Evolutionary conservation across 1,140 invertebrate genomes (phyloP).

Genomic region (Drosophila grimshawi): DNA sequence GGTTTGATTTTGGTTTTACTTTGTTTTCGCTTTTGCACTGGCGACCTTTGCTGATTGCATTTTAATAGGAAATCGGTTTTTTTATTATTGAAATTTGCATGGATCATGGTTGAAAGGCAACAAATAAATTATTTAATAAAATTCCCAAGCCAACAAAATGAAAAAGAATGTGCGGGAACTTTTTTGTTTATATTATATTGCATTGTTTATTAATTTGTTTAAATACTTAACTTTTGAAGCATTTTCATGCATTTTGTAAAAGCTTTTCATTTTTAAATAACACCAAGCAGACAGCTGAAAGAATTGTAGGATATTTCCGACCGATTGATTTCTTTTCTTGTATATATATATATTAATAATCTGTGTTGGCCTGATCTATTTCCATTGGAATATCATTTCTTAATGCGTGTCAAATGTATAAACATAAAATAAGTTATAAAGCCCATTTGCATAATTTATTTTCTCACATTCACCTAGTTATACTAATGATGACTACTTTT

Average conservation of each 20-base stretch:
- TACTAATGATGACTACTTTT: background rate
- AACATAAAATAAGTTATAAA: background rate
- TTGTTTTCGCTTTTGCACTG: constrained; percentile 9
- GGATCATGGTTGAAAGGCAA: constrained; percentile 20
- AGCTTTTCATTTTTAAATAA: too few relatives aligned
- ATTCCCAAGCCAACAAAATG: constrained; percentile 21
- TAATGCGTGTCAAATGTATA: background rate
- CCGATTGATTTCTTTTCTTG: too few relatives aligned
- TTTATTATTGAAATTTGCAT: constrained; percentile 63
- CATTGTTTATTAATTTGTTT: background rate
- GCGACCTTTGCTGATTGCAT: constrained; percentile 52
- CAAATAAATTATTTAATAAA: constrained; percentile 55
- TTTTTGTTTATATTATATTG: background rate
- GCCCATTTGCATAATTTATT: background rate
- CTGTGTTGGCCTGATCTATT: too few relatives aligned
- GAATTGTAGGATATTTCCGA: too few relatives aligned
- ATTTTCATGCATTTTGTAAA: background rate
- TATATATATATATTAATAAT: too few relatives aligned
- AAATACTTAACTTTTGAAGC: background rate
- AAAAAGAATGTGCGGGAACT: background rate
- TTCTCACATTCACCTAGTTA: background rate
- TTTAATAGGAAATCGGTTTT: constrained; percentile 63
- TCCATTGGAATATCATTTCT: background rate
- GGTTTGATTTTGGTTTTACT: constrained; percentile 13
- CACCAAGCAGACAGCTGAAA: too few relatives aligned